Base-by-base conservation (phyloP, 1,140 invertebrate genomes). In the Tetramorium parvispinum region DNA sequence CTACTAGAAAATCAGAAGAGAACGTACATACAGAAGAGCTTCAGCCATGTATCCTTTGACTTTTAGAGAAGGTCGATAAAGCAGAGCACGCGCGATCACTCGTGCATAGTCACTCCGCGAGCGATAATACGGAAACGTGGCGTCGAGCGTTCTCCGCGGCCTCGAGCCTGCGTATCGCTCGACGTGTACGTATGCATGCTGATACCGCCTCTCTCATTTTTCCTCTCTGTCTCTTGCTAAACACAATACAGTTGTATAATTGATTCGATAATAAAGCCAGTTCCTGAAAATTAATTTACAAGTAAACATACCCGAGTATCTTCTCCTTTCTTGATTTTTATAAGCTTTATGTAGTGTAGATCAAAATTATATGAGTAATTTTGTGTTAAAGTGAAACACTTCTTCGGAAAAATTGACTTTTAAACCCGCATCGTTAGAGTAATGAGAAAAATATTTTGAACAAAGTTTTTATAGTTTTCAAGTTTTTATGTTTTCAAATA, bases 51-150 rank as follows among this genome's bases (percentile, higher is more conserved):
- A 43, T 57, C 13, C 40, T 73, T 71, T 18, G 21, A 73, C 24
- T n/a, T 53, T 7, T 59, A 71, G 32, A 73, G 13, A n/a, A 53
- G 10, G 76, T 85, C 78, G 78, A 57, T 82, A 82, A 82, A 71
- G 18, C 11, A 82, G 78, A 79, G 2, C 4, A 32, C 16, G 5
- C 18, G 24, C 51, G 32, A 53, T 79, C 77, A 32, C 32, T 32
- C 55, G 16, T 61, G 75, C 8, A 0, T 59, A 43, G 2, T 49
- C 32, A 32, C 32, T 32, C 59, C 11, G 7, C 73, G 18, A 32
- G 27, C 18, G 43, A 51, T 51, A 65, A 65, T 16, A 4, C 6
- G 57, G 13, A 53, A 53, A 53, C 51, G 46, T 46, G 51, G 51
- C 51, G 49, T 18, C 49, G 49, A 11, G 49, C 49, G 18, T 53